Percentiles rank a stretch among this genome's conserved stretches.
Conservation (phyloP, 1,140 invertebrate genomes). For the Penaeus indicus region DNA sequence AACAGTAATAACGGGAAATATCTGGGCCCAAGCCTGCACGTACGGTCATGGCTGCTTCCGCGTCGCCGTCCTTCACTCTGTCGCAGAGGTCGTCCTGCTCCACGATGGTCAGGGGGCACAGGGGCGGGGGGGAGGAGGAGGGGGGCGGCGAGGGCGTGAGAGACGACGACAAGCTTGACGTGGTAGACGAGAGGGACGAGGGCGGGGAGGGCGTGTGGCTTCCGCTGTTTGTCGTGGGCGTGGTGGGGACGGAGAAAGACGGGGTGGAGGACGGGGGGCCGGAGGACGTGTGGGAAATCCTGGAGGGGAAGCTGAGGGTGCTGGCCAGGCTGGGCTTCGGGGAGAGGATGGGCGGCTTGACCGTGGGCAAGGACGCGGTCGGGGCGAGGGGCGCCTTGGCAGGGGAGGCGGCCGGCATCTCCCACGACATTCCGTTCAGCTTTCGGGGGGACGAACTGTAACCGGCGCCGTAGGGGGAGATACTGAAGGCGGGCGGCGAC, state of each 20-base stretch:
- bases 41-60: no score
- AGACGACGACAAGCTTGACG: slow-evolving; percentile 18
- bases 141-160: slow-evolving; percentile 3
- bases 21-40: no score
- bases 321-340: not conserved
- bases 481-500: slow-evolving; percentile 50
- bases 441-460: not conserved
- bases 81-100: slow-evolving; percentile 23
- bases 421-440: slow-evolving; percentile 28
- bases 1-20: no score
- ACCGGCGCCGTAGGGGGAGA: slow-evolving; percentile 25
- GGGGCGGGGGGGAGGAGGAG: slow-evolving; percentile 14
- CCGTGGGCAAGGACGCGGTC: not conserved
- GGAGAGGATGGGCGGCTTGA: slow-evolving; percentile 29
- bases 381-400: not conserved
- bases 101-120: slow-evolving; percentile 31
- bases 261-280: not conserved
- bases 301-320: not conserved
- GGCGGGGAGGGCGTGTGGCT: slow-evolving; percentile 26
- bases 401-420: not conserved
- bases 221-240: not conserved
- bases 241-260: not conserved
- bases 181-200: slow-evolving; percentile 40
- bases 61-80: no score
- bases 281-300: not conserved